These are phyloP conservation scores for Dorcus parallelipipedus DNA, from an alignment of 2,888 invertebrate species.

Conservation along the genomic window DNA sequence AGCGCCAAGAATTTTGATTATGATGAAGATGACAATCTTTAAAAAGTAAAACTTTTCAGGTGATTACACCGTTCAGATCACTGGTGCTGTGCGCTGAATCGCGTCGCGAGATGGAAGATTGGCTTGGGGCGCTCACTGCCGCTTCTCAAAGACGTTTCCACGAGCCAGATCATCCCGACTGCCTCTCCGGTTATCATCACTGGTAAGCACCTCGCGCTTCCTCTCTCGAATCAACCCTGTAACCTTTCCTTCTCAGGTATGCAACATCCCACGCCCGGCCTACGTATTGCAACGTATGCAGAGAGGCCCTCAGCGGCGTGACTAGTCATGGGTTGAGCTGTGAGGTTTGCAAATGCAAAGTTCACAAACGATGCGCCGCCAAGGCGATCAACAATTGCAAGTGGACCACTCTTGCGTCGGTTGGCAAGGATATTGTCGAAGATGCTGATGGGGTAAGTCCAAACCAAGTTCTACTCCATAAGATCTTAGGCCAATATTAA, in stretches of 20 bases:
- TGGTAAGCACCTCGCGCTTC: constrained; percentile 51
- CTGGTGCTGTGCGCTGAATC: constrained; percentile 77
- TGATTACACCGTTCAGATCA: constrained; percentile 75
- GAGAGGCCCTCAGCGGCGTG: constrained; percentile 87
- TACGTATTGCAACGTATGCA: constrained; percentile 95
- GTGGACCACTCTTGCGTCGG: constrained; percentile 93
- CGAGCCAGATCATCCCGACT: constrained; percentile 61
- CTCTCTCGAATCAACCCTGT: background rate
- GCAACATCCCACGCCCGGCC: constrained; percentile 92
- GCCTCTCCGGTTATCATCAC: constrained; percentile 67
- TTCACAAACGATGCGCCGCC: constrained; percentile 91
- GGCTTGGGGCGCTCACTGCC: constrained; percentile 79
- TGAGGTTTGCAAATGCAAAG: constrained; percentile 96
- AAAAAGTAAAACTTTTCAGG: constrained; percentile 46
- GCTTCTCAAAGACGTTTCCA: constrained; percentile 57
- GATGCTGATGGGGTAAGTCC: constrained; percentile 80
- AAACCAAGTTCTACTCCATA: background rate
- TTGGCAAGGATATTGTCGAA: constrained; percentile 93
- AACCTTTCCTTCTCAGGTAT: constrained; percentile 54
- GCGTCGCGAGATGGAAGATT: constrained; percentile 87
- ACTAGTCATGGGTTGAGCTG: constrained; percentile 95
- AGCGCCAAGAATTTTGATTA: no score
- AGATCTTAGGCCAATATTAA: no score
- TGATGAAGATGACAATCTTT: no score
- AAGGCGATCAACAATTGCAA: constrained; percentile 94